Conservation (phyloP, 1,140 invertebrate species). For the Trissolcus basalis region DNA sequence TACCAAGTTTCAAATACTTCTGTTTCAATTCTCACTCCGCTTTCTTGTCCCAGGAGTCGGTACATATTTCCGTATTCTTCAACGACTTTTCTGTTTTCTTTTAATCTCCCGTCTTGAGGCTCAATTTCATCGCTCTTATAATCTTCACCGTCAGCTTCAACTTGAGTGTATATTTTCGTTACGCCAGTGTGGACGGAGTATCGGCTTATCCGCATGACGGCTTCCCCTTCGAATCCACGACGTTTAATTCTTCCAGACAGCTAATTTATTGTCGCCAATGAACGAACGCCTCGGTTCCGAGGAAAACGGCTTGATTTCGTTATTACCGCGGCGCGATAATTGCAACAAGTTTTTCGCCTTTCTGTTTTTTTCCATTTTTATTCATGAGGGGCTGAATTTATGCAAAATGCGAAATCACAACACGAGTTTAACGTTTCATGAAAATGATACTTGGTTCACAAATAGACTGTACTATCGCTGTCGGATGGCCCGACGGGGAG, state of each 20-base stretch:
- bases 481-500: neutral
- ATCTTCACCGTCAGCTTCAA: slow-evolving; percentile 51
- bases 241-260: slow-evolving; percentile 10
- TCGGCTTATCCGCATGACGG: too few species aligned
- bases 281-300: too few species aligned
- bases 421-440: neutral
- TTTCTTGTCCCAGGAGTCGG: slow-evolving; percentile 40
- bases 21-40: slow-evolving; percentile 35
- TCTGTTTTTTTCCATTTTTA: too few species aligned
- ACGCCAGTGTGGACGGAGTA: slow-evolving; percentile 27
- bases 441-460: neutral
- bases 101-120: slow-evolving; percentile 49
- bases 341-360: too few species aligned
- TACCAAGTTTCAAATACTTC: slow-evolving; percentile 38
- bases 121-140: slow-evolving; percentile 59
- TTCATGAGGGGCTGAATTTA: too few species aligned
- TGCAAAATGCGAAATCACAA: neutral
- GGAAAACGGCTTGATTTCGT: too few species aligned
- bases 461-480: neutral
- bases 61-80: slow-evolving; percentile 35
- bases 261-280: slow-evolving; percentile 8
- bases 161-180: slow-evolving; percentile 42
- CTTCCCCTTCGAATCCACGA: too few species aligned
- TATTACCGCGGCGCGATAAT: too few species aligned
- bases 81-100: slow-evolving; percentile 55